These are phyloP conservation scores for Caenorhabditis sulstoni DNA, from an alignment of 2,888 invertebrate species.

Conservation along the genomic window DNA sequence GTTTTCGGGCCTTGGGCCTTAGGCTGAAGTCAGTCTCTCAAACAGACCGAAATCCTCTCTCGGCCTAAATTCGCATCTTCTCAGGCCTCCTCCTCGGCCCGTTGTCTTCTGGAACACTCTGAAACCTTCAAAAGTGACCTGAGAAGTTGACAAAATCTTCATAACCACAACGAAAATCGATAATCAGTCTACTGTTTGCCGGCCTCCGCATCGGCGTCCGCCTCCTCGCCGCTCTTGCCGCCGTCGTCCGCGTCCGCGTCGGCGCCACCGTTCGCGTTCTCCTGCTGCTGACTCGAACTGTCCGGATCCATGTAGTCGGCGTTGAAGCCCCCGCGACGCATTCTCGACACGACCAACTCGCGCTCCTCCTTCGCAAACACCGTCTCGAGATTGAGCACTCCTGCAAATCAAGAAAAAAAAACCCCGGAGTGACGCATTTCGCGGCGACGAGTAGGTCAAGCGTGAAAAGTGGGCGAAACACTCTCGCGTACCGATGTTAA, in stretches of 20 bases:
- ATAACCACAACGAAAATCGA: no score
- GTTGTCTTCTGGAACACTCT: no score
- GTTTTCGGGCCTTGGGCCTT: no score
- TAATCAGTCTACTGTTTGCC: background rate
- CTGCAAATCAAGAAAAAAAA: background rate
- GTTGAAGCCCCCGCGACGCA: slow-evolving; percentile 61
- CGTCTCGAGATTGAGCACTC: slow-evolving; percentile 64
- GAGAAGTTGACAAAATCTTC: no score
- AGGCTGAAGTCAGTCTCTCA: no score
- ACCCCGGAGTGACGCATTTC: slow-evolving; percentile 12
- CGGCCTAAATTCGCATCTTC: no score
- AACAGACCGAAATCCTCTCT: no score
- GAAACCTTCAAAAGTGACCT: background rate
- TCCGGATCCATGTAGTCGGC: slow-evolving; percentile 65
- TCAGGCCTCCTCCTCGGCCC: no score
- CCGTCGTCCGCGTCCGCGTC: background rate
- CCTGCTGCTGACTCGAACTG: background rate
- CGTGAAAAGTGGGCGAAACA: no score
- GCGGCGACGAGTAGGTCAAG: background rate
- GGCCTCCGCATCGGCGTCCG: slow-evolving; percentile 4
- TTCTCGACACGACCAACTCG: slow-evolving; percentile 58
- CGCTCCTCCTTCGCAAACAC: slow-evolving; percentile 64
- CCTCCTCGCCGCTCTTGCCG: slow-evolving; percentile 17
- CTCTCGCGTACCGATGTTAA: slow-evolving; percentile 64
- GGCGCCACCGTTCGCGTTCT: background rate